Conservation (phyloP, 2,888 invertebrate species). For the Prostheceraeus crozeri region DNA sequence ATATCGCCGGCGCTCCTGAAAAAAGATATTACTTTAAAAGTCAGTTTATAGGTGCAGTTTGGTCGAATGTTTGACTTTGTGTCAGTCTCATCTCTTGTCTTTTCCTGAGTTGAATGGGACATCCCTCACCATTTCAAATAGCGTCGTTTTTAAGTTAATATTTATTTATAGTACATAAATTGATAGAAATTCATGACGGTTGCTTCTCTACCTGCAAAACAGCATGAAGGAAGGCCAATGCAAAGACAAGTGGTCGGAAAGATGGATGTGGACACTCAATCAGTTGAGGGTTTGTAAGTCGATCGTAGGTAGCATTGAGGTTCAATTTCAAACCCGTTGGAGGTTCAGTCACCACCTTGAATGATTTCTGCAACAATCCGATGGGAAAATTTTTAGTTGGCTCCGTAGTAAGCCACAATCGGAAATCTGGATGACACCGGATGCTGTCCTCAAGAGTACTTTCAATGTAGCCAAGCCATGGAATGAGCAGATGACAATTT, state of each 20-base stretch:
- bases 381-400: slow-evolving; percentile 38
- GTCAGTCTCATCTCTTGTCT: too few relatives aligned
- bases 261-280: slow-evolving; percentile 33
- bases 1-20: slow-evolving; percentile 37
- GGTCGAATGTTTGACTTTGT: too few relatives aligned
- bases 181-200: too few relatives aligned
- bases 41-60: too few relatives aligned
- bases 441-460: slow-evolving; percentile 35
- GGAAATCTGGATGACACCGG: slow-evolving; percentile 40
- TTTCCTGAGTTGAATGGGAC: too few relatives aligned
- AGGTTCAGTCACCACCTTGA: slow-evolving; percentile 39
- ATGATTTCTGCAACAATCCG: slow-evolving; percentile 38
- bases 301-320: slow-evolving; percentile 32
- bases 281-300: slow-evolving; percentile 7
- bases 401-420: slow-evolving; percentile 40
- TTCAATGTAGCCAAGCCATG: slow-evolving; percentile 33
- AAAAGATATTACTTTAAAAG: too few relatives aligned
- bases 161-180: too few relatives aligned
- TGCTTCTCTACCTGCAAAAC: too few relatives aligned
- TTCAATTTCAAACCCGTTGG: slow-evolving; percentile 39
- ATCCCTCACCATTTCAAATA: too few relatives aligned
- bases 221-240: slow-evolving; percentile 38
- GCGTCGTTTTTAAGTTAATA: too few relatives aligned
- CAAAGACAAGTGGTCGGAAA: slow-evolving; percentile 36
- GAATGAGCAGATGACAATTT: slow-evolving; percentile 38